These are phyloP conservation scores for Eupristina koningsbergeri DNA, from an alignment of 1,140 invertebrate genomes.

Conservation along the genomic window DNA sequence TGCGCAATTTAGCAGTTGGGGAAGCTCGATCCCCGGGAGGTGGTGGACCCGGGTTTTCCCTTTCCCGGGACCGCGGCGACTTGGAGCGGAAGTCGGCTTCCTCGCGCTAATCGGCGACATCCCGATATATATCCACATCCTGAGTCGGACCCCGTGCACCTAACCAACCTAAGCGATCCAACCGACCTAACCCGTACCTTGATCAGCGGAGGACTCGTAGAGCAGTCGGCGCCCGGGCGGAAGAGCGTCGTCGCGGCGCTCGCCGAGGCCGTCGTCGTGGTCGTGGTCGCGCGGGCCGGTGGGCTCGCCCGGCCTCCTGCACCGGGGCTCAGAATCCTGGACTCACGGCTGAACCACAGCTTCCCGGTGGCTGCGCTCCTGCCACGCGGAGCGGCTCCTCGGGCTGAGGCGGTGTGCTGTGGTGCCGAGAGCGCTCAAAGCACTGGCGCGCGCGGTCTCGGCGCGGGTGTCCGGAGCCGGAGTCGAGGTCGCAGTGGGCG, in stretches of 20 bases:
- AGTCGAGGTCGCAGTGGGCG: too few species aligned
- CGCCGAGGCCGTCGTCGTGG: conserved; percentile 9
- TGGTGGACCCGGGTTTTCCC: too few species aligned
- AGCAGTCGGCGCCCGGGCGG: conserved; percentile 47
- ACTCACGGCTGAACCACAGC: conserved; percentile 72
- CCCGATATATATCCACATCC: too few species aligned
- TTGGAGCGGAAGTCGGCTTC: too few species aligned
- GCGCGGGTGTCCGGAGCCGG: conserved; percentile 36
- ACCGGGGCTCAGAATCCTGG: conserved; percentile 73
- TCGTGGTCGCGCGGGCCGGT: background rate
- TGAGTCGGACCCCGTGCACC: too few species aligned
- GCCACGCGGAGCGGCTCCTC: conserved; percentile 55
- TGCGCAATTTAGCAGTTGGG: conserved; percentile 46
- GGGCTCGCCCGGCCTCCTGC: conserved; percentile 52
- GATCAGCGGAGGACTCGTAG: conserved; percentile 67
- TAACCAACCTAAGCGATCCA: too few species aligned
- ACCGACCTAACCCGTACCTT: too few species aligned
- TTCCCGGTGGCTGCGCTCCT: conserved; percentile 62
- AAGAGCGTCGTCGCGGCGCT: conserved; percentile 42
- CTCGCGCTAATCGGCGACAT: too few species aligned
- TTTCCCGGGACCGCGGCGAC: background rate
- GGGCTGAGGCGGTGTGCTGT: background rate
- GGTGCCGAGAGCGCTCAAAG: conserved; percentile 21
- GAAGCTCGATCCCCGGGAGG: conserved; percentile 30
- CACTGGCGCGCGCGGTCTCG: conserved; percentile 36